phyloP scores from a whole-genome alignment of 2,113 vertebrate species.

The Mus pahari region DNA sequence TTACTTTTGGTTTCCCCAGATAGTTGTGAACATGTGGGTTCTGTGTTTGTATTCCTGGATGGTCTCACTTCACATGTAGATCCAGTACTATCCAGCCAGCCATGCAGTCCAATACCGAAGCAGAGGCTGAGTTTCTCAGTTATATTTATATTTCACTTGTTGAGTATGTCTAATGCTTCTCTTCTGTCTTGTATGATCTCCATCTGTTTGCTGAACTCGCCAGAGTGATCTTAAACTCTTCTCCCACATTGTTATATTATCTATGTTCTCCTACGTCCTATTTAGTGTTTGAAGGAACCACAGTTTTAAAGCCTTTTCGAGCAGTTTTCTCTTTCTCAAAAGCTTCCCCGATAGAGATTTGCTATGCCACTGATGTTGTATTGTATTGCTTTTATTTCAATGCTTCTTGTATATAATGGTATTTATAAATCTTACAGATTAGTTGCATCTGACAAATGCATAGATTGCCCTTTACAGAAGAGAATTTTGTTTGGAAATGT shows the following conservation, averaged over 20 bases:
- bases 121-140: neutral
- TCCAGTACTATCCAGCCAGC: neutral
- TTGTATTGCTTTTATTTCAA: neutral
- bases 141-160: neutral
- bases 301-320: neutral
- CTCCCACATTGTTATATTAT: neutral
- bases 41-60: neutral
- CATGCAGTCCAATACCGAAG: neutral
- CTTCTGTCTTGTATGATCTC: neutral
- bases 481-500: neutral
- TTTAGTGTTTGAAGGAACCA: neutral
- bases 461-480: neutral
- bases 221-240: neutral
- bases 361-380: neutral
- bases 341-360: neutral
- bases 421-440: neutral
- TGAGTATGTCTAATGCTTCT: neutral
- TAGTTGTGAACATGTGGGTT: neutral
- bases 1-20: neutral
- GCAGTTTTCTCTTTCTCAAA: neutral
- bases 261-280: neutral
- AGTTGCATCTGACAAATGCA: neutral
- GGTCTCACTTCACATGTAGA: neutral
- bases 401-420: neutral
- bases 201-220: neutral